Evolutionary conservation across 2,888 invertebrate species (phyloP).

Genomic region (Crematogaster levior): DNA sequence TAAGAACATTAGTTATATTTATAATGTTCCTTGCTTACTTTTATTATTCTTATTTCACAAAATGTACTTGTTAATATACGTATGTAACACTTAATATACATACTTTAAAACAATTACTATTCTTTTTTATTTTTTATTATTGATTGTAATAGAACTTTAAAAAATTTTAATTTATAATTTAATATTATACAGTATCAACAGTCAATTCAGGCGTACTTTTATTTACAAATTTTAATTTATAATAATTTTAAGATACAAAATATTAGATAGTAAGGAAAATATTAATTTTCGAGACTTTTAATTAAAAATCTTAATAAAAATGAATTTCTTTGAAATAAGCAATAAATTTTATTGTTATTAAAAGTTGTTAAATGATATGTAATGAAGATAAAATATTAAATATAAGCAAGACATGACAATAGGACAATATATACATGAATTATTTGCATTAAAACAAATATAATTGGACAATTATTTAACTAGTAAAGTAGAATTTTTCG

Average conservation of each 20-base stretch:
- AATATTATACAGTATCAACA: background rate
- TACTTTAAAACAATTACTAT: too few relatives aligned
- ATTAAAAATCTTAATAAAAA: background rate
- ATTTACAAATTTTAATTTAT: too few relatives aligned
- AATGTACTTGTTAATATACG: background rate
- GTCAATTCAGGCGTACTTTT: background rate
- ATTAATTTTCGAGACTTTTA: background rate
- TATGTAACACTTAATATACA: too few relatives aligned
- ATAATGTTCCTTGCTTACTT: background rate
- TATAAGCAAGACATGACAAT: background rate
- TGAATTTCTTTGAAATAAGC: background rate
- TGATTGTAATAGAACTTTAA: too few relatives aligned
- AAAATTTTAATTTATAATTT: background rate
- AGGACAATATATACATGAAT: background rate
- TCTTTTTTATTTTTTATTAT: too few relatives aligned
- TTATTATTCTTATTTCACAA: background rate
- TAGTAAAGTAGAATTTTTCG: too few relatives aligned
- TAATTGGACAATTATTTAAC: background rate
- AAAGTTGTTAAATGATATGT: too few relatives aligned
- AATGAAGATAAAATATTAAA: background rate
- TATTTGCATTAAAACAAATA: background rate
- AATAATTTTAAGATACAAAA: background rate
- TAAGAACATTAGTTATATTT: background rate
- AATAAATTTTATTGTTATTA: background rate
- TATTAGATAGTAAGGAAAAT: background rate